Percentiles rank a stretch among this genome's conserved stretches.
Conservation (phyloP, 2,888 invertebrate species). For the Halocaridina rubra region DNA sequence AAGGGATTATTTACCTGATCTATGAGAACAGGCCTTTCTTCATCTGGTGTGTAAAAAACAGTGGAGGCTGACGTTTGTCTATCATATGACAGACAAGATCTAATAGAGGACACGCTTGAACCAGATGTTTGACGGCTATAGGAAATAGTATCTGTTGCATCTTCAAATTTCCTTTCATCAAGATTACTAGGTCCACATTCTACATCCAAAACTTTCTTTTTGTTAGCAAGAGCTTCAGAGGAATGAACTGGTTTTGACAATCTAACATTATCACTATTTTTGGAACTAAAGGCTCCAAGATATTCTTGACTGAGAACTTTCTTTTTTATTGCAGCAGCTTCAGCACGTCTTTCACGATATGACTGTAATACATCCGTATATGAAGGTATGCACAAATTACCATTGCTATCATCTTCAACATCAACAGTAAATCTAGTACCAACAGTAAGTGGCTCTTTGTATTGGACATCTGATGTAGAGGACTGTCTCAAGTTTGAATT, state of each 20-base stretch:
- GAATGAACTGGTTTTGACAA: slow-evolving; percentile 3
- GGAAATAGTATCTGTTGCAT: neutral
- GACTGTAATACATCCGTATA: slow-evolving; percentile 2
- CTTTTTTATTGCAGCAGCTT: slow-evolving; percentile 36
- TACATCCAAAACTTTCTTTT: slow-evolving; percentile 21
- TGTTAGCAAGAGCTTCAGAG: slow-evolving; percentile 22
- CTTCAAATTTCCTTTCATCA: neutral
- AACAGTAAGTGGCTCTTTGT: neutral
- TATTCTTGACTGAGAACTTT: slow-evolving; percentile 34
- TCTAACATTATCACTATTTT: slow-evolving; percentile 24
- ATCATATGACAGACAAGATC: slow-evolving; percentile 26
- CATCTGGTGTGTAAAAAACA: slow-evolving; percentile 48
- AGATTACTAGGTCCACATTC: slow-evolving; percentile 12
- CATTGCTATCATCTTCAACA: slow-evolving; percentile 3
- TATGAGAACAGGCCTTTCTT: slow-evolving; percentile 45
- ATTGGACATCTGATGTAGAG: neutral
- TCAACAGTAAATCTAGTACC: neutral
- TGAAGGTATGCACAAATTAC: neutral
- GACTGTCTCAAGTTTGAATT: slow-evolving; percentile 14
- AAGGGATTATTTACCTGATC: slow-evolving; percentile 49
- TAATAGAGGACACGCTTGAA: neutral
- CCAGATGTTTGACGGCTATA: slow-evolving; percentile 28
- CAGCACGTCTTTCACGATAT: slow-evolving; percentile 25
- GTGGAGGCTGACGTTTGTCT: slow-evolving; percentile 36
- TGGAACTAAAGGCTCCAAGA: neutral